These are phyloP conservation scores for Anoplopoma fimbria DNA, from an alignment of 2,113 vertebrate genomes.

Conservation along the genomic window DNA sequence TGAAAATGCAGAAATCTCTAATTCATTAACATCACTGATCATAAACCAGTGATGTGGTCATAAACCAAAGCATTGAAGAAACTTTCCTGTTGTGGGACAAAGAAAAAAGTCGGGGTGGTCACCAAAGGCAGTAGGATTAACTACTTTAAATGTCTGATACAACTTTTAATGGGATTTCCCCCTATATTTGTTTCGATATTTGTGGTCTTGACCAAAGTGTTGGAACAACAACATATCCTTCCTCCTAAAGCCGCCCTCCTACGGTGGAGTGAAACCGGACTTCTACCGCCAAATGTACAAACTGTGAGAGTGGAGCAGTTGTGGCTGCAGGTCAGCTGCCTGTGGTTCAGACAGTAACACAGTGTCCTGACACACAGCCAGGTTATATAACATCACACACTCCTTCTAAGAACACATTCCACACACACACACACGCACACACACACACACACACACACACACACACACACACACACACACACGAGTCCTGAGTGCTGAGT, in stretches of 20 bases:
- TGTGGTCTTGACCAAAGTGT: background rate
- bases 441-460: too few species aligned
- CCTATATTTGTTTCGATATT: background rate
- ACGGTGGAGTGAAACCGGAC: background rate
- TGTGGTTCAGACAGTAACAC: conserved; percentile 22
- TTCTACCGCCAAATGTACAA: background rate
- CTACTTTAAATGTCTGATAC: background rate
- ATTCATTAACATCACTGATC: background rate
- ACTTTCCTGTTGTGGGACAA: too few species aligned
- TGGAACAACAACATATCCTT: too few species aligned
- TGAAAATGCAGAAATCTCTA: background rate
- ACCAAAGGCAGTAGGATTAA: background rate
- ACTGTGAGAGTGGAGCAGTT: background rate
- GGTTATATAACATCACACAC: conserved; percentile 19
- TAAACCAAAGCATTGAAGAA: conserved; percentile 1
- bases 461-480: too few species aligned
- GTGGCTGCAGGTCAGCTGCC: conserved; percentile 40
- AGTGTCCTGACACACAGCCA: conserved; percentile 24
- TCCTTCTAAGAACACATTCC: conserved; percentile 44
- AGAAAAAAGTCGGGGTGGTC: background rate
- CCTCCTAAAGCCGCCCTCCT: too few species aligned
- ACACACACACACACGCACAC: too few species aligned
- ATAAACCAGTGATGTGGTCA: too few species aligned
- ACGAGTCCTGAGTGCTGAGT: background rate
- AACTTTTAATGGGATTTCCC: background rate